Percentiles rank a stretch among this genome's conserved stretches.
These are phyloP conservation scores for Rhyacophila brunnea DNA, from an alignment of 1,140 invertebrate species.

Conservation along the genomic window DNA sequence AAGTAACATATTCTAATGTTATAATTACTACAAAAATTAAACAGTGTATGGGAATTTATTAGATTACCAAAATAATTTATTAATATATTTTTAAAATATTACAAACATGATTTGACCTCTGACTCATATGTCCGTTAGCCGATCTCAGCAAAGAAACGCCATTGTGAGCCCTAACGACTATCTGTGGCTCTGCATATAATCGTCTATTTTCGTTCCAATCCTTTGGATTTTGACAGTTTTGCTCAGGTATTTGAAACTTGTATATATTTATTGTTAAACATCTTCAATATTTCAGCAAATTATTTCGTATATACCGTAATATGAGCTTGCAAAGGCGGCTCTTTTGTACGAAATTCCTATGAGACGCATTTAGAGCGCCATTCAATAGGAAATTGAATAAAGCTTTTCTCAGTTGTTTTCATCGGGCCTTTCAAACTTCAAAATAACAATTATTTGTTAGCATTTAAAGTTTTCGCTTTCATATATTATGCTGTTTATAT, in stretches of 20 bases:
- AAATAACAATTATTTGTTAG: neutral
- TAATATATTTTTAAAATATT: neutral
- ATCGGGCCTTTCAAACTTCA: constrained; percentile 13
- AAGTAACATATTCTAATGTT: constrained; percentile 2
- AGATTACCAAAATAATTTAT: neutral
- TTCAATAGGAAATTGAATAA: constrained; percentile 48
- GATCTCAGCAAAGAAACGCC: constrained; percentile 45
- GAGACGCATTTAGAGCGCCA: constrained; percentile 60
- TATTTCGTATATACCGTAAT: constrained; percentile 46
- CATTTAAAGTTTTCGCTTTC: neutral
- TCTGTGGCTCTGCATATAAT: constrained; percentile 59
- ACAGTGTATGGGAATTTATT: too few relatives aligned
- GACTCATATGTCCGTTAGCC: constrained; percentile 11
- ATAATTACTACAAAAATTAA: too few relatives aligned
- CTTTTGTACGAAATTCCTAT: constrained; percentile 62
- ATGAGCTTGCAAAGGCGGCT: constrained; percentile 55
- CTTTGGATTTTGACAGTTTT: constrained; percentile 58
- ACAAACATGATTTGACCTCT: too few relatives aligned
- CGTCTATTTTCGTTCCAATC: constrained; percentile 66
- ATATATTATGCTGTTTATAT: too few relatives aligned
- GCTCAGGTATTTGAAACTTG: constrained; percentile 46
- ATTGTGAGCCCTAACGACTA: constrained; percentile 79
- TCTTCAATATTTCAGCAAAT: constrained; percentile 46
- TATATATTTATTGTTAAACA: constrained; percentile 36
- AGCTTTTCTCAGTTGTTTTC: constrained; percentile 43